Base-by-base conservation (phyloP, 2,888 invertebrate species). In the Holacanthella duospinosa region DNA sequence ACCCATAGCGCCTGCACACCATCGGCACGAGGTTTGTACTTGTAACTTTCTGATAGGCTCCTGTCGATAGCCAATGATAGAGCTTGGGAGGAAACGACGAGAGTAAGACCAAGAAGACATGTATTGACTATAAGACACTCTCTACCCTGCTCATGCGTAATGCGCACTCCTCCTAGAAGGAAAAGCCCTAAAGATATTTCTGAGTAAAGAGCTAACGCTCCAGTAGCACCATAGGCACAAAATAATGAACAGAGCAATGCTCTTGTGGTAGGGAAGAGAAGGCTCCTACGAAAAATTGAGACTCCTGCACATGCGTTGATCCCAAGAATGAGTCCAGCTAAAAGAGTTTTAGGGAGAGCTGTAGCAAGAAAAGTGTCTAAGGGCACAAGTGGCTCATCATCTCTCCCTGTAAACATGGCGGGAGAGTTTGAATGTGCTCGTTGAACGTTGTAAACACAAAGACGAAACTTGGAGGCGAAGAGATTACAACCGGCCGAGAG, bases 1-100 rank as follows among this genome's bases (percentile, higher is more conserved):
- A 72, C 64, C 72, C 72, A 72, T 6, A 72, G 63, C 3, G 70
- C 69, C 24, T 68, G 69, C 2, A 70, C 70, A 21, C 72, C 72
- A 61, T 64, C 62, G 0, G 71, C 64, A n/a, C 70, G 59, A 1
- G 66, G 60, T 1, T 67, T 61, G 60, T 72, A 72, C 48, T 68
- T 67, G 1, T 63, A 48, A 53, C 66, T 68, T 0, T 67, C 64
- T 9, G 70, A 62, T 26, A 69, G 68, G 54, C 66, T 63, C 21
- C 70, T 68, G 59, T 72, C 72, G 60, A 72, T 69, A 26, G 70
- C 68, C 28, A 72, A 54, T 2, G 68, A 68, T 21, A 72, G 63
- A 24, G 69, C 57, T 61, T 72, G 72, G n/a, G 70, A 63, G 12
- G 66, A 63, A 25, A 72, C 66, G 26, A 67, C 64, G 24, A 70